phyloP scores from a whole-genome alignment of 2,888 invertebrate species.

The Lepidonotus clava region DNA sequence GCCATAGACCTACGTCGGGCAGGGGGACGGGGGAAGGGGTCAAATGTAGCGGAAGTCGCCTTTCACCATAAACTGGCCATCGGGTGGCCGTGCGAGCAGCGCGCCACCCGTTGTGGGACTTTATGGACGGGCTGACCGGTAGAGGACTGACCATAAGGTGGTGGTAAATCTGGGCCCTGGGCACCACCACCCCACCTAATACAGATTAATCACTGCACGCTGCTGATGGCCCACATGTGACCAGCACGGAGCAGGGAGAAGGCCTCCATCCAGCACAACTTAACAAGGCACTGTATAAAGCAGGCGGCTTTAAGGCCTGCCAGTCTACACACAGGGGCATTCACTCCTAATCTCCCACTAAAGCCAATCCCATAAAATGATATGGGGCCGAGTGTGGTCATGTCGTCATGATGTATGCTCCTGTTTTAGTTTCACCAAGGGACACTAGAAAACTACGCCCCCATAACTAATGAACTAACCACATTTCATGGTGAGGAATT shows the following conservation, averaged over 20 bases:
- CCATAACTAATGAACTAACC: too few species aligned
- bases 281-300: not conserved
- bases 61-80: conserved; percentile 11
- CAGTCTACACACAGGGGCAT: not conserved
- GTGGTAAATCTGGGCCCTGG: not conserved
- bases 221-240: conserved; percentile 46
- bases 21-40: too few species aligned
- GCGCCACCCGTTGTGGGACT: not conserved
- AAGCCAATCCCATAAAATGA: conserved; percentile 2
- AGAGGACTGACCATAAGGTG: not conserved
- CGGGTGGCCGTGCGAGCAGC: not conserved
- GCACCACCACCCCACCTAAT: not conserved
- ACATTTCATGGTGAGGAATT: too few species aligned
- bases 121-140: not conserved
- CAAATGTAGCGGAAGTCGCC: conserved; percentile 13
- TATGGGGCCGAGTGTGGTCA: not conserved
- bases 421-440: not conserved
- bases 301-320: not conserved
- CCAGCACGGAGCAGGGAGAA: not conserved
- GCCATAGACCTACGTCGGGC: too few species aligned
- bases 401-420: not conserved
- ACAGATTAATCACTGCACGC: conserved; percentile 30
- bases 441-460: not conserved
- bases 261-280: not conserved
- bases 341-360: not conserved